Evolutionary conservation across 2,113 vertebrate species (phyloP).

Genomic region (Peromyscus californicus): DNA sequence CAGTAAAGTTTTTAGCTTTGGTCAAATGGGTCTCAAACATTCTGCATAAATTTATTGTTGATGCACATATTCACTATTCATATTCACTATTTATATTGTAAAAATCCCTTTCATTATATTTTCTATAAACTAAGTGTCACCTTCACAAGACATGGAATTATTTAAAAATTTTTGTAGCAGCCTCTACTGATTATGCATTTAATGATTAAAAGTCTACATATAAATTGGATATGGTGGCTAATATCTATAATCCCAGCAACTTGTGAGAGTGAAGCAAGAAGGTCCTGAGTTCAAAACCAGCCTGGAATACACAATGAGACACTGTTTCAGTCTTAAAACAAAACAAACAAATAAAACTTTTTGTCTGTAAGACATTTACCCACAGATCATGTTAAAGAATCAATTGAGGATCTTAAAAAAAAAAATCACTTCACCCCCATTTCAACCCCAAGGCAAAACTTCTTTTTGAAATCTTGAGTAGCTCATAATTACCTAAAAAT

Average conservation of each 20-base stretch:
- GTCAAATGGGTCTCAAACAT: not conserved
- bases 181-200: not conserved
- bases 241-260: not conserved
- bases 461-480: not conserved
- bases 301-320: not conserved
- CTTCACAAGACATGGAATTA: slow-evolving; percentile 12
- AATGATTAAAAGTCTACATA: not conserved
- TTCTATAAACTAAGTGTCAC: not conserved
- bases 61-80: not conserved
- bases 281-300: not conserved
- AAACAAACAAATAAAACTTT: not conserved
- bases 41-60: not conserved
- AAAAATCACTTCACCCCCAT: not conserved
- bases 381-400: not conserved
- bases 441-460: not conserved
- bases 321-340: not conserved
- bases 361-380: not conserved
- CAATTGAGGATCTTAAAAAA: not conserved
- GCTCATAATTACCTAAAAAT: slow-evolving; percentile 2
- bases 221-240: not conserved
- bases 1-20: not conserved
- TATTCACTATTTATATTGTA: not conserved
- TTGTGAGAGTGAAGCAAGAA: not conserved
- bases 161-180: not conserved
- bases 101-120: not conserved